These are phyloP conservation scores for Cheirogaleus medius DNA, from an alignment of 2,113 vertebrate species.

Conservation along the genomic window DNA sequence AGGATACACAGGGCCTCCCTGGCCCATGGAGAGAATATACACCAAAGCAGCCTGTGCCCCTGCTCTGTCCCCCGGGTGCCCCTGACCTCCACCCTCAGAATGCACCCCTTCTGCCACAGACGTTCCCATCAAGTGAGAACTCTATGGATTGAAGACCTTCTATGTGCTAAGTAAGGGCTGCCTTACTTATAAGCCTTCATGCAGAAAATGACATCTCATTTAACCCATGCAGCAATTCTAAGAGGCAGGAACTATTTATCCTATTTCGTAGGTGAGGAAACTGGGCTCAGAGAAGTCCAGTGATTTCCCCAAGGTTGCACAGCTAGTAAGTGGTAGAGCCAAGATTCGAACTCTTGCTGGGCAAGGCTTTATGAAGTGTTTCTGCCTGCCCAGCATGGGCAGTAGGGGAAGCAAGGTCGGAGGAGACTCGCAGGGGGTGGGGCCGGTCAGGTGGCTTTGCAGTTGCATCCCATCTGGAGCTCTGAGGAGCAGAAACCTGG, in stretches of 20 bases:
- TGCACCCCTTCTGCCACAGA: not conserved
- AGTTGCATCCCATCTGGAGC: not conserved
- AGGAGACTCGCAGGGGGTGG: fast-evolving
- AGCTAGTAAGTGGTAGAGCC: not conserved
- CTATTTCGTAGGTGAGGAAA: not conserved
- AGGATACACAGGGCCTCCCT: not conserved
- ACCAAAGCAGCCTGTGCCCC: not conserved
- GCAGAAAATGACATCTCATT: not conserved
- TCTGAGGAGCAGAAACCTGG: not conserved
- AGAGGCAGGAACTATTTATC: not conserved
- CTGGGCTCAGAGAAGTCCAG: not conserved
- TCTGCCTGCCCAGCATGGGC: not conserved
- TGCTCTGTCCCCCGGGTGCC: not conserved
- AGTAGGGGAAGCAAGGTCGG: not conserved
- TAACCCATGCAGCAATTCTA: not conserved
- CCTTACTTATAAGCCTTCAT: not conserved
- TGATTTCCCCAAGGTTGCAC: not conserved
- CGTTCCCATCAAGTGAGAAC: not conserved
- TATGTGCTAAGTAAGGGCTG: too few relatives aligned
- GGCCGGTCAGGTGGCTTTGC: not conserved
- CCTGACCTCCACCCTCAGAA: not conserved
- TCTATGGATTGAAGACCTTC: not conserved
- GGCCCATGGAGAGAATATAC: not conserved
- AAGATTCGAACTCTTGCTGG: not conserved
- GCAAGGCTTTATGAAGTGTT: not conserved